Evolutionary conservation across 2,888 invertebrate genomes (phyloP), one percentile per base, ranked within the genome.

Genomic region (Pammene fasciana): DNA sequence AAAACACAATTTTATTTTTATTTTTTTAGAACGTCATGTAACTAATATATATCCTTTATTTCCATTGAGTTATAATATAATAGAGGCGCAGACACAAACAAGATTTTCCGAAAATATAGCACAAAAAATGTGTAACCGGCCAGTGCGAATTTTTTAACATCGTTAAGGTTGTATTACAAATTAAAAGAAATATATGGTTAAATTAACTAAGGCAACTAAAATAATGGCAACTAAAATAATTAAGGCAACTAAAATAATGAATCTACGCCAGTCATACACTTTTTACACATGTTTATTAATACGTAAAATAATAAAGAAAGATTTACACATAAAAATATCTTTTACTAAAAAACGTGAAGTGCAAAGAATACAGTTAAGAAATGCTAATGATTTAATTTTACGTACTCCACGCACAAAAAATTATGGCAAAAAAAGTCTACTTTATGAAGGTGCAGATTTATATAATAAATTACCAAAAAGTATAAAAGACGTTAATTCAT

Each of bases 391-490:
- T 11, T n/a, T 50, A 5, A 14, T 46, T 9, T 38, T 46, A 0
- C 61, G 50, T 1, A 26, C 48, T 6, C 61, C 61, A n/a, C 50
- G 50, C 4, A 64, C 50, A n/a, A n/a, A n/a, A 18, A 54, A 64
- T n/a, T 64, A 54, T 16, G 64, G 64, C 5, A 36, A 36, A 36
- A 36, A 36, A 6, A 36, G 5, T 7, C 4, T 36, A 6, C 36
- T 36, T 7, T 36, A 64, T 6, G 34, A 54, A 8, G 54, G 64
- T 18, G 64, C 43, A 16, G 34, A 54, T 18, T 13, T 64, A 26
- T 64, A 52, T 41, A 64, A 64, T 16, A 64, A 64, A 43, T 10
- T 61, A n/a, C 46, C 46, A 2, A n/a, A n/a, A n/a, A n/a, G 7
- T n/a, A 43, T 43, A 7, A 43, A 43, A 10, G 43, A 43, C 36